Percentiles rank a stretch among this genome's conserved stretches.
phyloP scores from a whole-genome alignment of 30 jellyfish, hydroid and myxozoan species.

The Chrysaora quinquecirrha region DNA sequence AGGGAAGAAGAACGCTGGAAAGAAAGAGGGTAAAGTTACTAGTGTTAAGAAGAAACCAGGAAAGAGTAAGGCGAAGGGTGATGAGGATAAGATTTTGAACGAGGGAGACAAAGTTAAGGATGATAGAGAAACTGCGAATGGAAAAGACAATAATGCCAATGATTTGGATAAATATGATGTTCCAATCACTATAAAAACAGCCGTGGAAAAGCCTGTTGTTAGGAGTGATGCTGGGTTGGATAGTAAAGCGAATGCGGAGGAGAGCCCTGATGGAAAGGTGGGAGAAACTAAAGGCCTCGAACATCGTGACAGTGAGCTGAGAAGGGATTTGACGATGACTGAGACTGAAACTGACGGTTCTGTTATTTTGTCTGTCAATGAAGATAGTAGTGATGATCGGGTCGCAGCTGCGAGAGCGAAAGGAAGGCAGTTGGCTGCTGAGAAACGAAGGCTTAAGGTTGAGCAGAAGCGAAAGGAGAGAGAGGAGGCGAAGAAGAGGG shows the following conservation, averaged over 20 bases:
- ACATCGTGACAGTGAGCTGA: not conserved
- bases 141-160: not conserved
- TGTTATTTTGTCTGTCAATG: constrained; percentile 23
- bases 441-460: constrained; percentile 67
- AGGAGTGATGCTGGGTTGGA: not conserved
- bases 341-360: constrained; percentile 62
- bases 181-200: constrained; percentile 46
- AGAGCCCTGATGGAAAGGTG: constrained; percentile 36
- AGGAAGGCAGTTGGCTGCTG: constrained; percentile 77
- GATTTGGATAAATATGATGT: constrained; percentile 58
- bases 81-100: not conserved
- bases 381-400: constrained; percentile 27
- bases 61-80: constrained; percentile 23
- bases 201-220: constrained; percentile 11
- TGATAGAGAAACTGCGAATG: constrained; percentile 1
- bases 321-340: constrained; percentile 2
- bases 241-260: not conserved
- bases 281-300: constrained; percentile 29
- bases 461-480: constrained; percentile 65
- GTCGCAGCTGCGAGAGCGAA: constrained; percentile 61
- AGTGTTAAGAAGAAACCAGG: constrained; percentile 7
- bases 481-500: constrained; percentile 71
- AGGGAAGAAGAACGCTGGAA: constrained; percentile 26
- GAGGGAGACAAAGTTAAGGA: not conserved
- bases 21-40: constrained; percentile 15